phyloP scores from a whole-genome alignment of 2,113 vertebrate genomes.

The Turnix velox region DNA sequence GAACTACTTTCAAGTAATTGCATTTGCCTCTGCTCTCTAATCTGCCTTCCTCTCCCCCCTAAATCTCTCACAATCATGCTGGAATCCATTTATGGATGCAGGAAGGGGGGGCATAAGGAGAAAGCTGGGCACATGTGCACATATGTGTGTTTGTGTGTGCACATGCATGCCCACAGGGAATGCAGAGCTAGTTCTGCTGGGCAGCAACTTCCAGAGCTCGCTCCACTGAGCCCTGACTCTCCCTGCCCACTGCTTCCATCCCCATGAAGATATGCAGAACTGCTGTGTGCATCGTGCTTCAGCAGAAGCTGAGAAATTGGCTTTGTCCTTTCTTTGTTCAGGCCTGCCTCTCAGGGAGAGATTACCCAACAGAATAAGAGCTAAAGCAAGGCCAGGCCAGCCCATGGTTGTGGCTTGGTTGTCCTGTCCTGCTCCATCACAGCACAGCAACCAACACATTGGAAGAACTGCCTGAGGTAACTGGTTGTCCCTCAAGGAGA shows the following conservation, averaged over 20 bases:
- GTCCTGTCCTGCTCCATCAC: not conserved
- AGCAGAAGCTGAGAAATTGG: not conserved
- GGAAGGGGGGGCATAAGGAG: not conserved
- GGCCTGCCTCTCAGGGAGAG: not conserved
- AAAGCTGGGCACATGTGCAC: accelerated
- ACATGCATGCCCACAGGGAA: not conserved
- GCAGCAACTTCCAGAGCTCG: not conserved
- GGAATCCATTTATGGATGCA: not conserved
- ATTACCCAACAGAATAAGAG: no score
- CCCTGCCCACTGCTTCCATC: not conserved
- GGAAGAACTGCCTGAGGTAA: not conserved
- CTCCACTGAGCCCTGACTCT: not conserved
- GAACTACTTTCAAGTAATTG: not conserved
- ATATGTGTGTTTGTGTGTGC: no score
- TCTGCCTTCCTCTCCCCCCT: not conserved
- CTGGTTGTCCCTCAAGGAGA: not conserved
- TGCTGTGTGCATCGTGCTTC: not conserved
- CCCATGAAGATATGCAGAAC: not conserved
- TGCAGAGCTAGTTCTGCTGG: not conserved
- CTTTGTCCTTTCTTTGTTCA: not conserved
- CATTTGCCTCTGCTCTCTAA: not conserved
- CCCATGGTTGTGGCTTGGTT: not conserved
- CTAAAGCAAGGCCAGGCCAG: not conserved
- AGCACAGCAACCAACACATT: not conserved
- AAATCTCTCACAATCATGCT: not conserved